These are phyloP conservation scores for Temnothorax curvispinosus DNA, from an alignment of 1,140 invertebrate species.

Conservation along the genomic window DNA sequence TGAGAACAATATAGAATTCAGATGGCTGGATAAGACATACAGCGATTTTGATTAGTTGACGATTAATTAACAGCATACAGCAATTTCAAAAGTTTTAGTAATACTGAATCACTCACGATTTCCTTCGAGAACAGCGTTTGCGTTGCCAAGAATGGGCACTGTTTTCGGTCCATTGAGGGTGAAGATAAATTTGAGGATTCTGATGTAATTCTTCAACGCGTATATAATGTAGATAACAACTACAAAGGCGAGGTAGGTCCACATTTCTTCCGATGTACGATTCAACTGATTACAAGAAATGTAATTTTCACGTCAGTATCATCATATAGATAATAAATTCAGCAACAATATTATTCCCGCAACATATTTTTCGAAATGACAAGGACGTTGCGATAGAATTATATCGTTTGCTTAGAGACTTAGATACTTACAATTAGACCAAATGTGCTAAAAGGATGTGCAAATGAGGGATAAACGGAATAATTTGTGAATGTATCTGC, in stretches of 20 bases:
- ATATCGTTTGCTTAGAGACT: not conserved
- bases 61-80: conserved; percentile 14
- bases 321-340: not conserved
- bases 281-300: conserved; percentile 67
- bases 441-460: not conserved
- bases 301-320: not conserved
- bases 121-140: conserved; percentile 80
- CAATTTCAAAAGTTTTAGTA: conserved; percentile 26
- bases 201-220: conserved; percentile 70
- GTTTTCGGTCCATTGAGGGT: conserved; percentile 84
- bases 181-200: conserved; percentile 70
- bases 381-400: not conserved
- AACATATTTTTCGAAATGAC: not conserved
- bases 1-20: too few relatives aligned
- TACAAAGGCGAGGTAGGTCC: conserved; percentile 68
- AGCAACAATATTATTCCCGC: not conserved
- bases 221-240: conserved; percentile 65
- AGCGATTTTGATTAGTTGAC: not conserved
- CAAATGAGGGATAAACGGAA: not conserved
- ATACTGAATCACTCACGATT: conserved; percentile 80
- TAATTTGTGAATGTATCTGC: not conserved
- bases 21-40: not conserved
- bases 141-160: conserved; percentile 87
- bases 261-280: conserved; percentile 58
- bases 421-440: not conserved